A percentile compares a stretch with the other conserved stretches of the same genome.
Evolutionary conservation across 2,113 vertebrate genomes (phyloP).

Genomic region (Leptodactylus fuscus): DNA sequence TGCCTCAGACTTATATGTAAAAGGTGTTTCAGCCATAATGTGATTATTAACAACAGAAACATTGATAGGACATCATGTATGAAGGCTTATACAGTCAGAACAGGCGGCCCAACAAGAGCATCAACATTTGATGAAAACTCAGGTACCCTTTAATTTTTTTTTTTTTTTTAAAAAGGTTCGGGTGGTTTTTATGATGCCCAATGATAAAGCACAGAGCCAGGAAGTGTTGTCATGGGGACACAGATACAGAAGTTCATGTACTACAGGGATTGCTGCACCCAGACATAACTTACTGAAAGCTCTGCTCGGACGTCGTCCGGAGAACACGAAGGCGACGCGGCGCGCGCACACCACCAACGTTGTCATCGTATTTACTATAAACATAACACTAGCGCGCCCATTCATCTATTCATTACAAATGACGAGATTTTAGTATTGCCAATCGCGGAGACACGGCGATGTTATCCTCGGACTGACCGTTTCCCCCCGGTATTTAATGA

Average conservation of each 20-base stretch:
- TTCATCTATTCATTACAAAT: background rate
- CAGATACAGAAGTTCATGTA: background rate
- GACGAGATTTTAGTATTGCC: background rate
- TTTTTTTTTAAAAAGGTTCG: no score
- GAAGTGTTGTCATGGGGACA: background rate
- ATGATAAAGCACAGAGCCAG: background rate
- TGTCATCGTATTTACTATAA: conserved; percentile 8
- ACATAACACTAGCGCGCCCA: conserved; percentile 2
- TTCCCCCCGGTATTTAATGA: background rate
- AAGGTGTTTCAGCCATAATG: no score
- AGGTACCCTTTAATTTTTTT: no score
- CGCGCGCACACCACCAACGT: background rate
- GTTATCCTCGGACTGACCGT: background rate
- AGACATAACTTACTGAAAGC: background rate
- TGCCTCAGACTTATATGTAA: no score
- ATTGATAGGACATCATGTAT: no score
- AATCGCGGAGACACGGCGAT: background rate
- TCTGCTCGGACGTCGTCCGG: background rate
- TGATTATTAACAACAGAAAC: no score
- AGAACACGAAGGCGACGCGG: background rate
- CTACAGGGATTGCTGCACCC: no score
- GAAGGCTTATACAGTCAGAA: no score
- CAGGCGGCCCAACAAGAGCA: no score
- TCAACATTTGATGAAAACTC: no score
- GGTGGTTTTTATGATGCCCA: background rate